A percentile compares a stretch with the other conserved stretches of the same genome.
Conservation (phyloP, 2,888 invertebrate genomes). For the Chymomyza amoena region DNA sequence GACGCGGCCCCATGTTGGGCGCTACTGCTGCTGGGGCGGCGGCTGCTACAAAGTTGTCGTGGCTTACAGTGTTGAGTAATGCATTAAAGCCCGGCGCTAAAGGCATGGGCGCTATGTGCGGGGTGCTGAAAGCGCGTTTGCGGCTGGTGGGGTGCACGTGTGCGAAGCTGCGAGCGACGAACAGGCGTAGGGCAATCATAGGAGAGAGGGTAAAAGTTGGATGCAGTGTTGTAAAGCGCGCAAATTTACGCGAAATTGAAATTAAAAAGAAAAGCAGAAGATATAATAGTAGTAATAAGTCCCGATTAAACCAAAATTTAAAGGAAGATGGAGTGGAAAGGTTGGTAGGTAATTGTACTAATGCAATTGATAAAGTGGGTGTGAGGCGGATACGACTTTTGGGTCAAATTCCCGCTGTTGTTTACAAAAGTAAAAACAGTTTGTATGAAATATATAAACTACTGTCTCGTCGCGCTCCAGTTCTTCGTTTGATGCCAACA, state of each 20-base stretch:
- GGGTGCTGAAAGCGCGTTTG: slow-evolving; percentile 74
- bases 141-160: slow-evolving; percentile 48
- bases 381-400: background rate
- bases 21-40: background rate
- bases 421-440: background rate
- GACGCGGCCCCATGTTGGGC: slow-evolving; percentile 43
- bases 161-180: slow-evolving; percentile 10
- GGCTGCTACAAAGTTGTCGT: slow-evolving; percentile 7
- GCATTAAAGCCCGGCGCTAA: slow-evolving; percentile 15
- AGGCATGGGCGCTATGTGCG: slow-evolving; percentile 57
- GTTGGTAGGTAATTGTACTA: background rate
- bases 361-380: background rate
- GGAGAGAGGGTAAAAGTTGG: slow-evolving; percentile 3
- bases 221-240: slow-evolving; percentile 2
- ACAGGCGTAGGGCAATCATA: slow-evolving; percentile 9
- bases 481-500: slow-evolving; percentile 32
- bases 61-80: slow-evolving; percentile 19
- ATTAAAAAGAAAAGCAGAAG: background rate
- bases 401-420: background rate
- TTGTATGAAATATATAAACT: slow-evolving; percentile 59
- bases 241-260: slow-evolving; percentile 2
- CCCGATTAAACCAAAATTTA: slow-evolving; percentile 2
- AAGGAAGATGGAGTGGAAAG: background rate
- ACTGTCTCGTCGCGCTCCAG: slow-evolving; percentile 59
- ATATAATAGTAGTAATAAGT: slow-evolving; percentile 17